phyloP scores from a whole-genome alignment of 2,797 vertebrate genomes.

The Mallotus villosus region DNA sequence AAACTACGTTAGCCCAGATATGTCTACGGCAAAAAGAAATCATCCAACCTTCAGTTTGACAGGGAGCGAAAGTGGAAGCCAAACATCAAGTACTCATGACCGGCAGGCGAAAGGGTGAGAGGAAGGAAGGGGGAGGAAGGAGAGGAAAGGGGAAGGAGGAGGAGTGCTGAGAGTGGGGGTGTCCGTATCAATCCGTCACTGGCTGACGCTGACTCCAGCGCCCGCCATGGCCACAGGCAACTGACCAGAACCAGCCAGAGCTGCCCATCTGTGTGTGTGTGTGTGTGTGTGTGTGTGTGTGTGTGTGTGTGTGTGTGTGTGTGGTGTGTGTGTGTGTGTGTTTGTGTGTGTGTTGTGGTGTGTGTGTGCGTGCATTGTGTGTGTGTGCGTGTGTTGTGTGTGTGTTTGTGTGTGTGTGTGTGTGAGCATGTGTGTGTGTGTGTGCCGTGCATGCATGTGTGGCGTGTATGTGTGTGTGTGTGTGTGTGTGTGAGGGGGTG shows the following conservation, averaged over 20 bases:
- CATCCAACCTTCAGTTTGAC: too few species aligned
- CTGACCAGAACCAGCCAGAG: slow-evolving; percentile 81
- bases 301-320: slow-evolving; percentile 55
- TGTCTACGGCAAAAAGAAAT: too few species aligned
- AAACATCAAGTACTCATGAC: too few species aligned
- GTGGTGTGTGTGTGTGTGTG: slow-evolving; percentile 43
- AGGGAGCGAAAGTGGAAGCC: too few species aligned
- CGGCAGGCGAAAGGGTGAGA: slow-evolving; percentile 69
- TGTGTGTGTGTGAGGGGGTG: too few species aligned
- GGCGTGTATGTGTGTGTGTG: too few species aligned
- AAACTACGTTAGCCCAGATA: slow-evolving; percentile 65
- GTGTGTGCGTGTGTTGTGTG: too few species aligned
- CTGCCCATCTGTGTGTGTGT: slow-evolving; percentile 52
- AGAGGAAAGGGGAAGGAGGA: slow-evolving; percentile 51
- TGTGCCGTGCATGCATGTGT: too few species aligned
- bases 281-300: slow-evolving; percentile 13
- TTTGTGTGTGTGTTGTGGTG: too few species aligned
- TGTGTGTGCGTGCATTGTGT: too few species aligned
- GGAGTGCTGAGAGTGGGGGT: slow-evolving; percentile 56
- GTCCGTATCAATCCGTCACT: slow-evolving; percentile 93
- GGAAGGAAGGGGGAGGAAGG: slow-evolving; percentile 43
- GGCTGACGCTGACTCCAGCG: slow-evolving; percentile 85
- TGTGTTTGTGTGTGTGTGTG: too few species aligned
- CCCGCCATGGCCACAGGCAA: slow-evolving; percentile 76
- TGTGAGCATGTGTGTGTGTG: too few species aligned